Evolutionary conservation across 2,113 vertebrate species (phyloP).

Genomic region (Dicerorhinus sumatrensis): DNA sequence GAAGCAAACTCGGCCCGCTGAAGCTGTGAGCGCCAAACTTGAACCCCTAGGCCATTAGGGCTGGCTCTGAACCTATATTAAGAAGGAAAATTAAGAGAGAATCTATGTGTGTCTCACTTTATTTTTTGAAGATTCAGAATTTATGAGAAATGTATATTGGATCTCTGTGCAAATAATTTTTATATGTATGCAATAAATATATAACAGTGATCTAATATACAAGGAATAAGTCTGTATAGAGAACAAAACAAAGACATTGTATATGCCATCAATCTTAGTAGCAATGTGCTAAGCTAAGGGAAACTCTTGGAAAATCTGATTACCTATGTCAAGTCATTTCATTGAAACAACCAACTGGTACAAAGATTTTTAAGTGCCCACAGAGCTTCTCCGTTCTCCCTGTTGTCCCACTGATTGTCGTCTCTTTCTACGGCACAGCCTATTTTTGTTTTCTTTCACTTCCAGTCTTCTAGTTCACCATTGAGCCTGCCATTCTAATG

Average conservation of each 20-base stretch:
- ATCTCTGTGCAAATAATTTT: neutral
- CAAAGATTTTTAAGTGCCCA: neutral
- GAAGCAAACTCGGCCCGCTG: too few species aligned
- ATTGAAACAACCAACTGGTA: neutral
- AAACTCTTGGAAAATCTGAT: neutral
- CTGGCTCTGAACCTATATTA: neutral
- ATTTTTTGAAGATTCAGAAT: neutral
- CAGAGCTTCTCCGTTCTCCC: neutral
- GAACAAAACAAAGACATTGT: neutral
- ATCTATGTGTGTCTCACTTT: neutral
- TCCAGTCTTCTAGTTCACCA: neutral
- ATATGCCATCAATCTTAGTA: neutral
- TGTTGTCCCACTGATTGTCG: neutral
- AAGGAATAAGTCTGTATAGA: neutral
- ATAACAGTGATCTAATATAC: neutral
- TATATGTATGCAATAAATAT: neutral
- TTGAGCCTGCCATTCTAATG: neutral
- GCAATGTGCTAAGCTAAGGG: neutral
- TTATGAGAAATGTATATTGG: neutral
- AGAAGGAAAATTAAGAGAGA: neutral
- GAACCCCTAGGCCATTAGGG: too few species aligned
- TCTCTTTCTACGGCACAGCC: neutral
- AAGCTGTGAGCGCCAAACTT: too few species aligned
- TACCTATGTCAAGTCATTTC: neutral
- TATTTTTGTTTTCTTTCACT: neutral